A percentile compares a stretch with the other conserved stretches of the same genome.
Conservation (phyloP, 2,888 invertebrate species). For the Callinectes sapidus region DNA sequence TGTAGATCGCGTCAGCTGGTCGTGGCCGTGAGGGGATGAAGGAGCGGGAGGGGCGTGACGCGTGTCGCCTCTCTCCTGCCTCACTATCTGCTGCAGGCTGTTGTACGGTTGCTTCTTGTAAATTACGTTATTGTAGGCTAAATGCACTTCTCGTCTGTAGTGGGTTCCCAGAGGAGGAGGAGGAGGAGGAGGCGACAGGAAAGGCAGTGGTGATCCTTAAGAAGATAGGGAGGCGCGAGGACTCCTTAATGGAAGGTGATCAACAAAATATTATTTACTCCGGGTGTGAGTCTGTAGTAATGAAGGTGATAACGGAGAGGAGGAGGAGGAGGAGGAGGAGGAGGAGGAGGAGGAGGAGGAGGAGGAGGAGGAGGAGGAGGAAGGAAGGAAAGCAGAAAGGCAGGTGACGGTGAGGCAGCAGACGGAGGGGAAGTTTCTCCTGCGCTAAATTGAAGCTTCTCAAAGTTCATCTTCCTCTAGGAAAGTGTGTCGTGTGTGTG, state of each 20-base stretch:
- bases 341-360: constrained; percentile 16
- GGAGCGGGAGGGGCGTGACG: constrained; percentile 12
- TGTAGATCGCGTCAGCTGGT: constrained; percentile 58
- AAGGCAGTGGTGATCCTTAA: background rate
- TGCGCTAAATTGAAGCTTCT: background rate
- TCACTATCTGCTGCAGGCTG: background rate
- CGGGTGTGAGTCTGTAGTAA: background rate
- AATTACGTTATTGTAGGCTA: background rate
- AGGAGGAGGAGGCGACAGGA: background rate
- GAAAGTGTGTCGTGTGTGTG: constrained; percentile 30
- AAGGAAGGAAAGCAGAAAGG: constrained; percentile 31
- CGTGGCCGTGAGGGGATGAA: background rate
- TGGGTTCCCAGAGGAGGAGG: background rate
- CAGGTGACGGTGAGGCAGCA: constrained; percentile 7
- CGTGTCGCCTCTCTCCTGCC: background rate
- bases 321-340: background rate
- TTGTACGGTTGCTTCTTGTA: background rate
- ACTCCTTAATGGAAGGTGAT: background rate
- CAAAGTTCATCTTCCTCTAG: background rate
- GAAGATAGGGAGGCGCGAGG: background rate
- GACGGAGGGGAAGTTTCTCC: constrained; percentile 16
- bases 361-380: background rate
- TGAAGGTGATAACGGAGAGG: background rate
- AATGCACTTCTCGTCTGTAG: background rate
- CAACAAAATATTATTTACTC: background rate